Evolutionary conservation across 2,797 vertebrate species (phyloP).

Genomic region (Liparis tanakae): DNA sequence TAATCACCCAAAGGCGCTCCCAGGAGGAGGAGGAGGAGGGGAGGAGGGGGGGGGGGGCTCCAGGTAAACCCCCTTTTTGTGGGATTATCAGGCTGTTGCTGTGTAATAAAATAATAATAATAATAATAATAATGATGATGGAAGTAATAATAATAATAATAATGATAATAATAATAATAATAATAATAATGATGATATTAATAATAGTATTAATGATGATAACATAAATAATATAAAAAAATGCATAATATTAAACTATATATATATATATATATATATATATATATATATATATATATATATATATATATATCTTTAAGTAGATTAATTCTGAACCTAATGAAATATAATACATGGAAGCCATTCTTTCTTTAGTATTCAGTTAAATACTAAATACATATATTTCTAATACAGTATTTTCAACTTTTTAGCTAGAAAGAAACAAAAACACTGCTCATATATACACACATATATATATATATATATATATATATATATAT

Average conservation of each 20-base stretch:
- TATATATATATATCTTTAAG: no score
- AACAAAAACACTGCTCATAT: background rate
- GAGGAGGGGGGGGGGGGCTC: background rate
- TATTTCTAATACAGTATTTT: background rate
- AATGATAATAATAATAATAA: background rate
- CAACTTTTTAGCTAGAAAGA: background rate
- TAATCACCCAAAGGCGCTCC: slow-evolving; percentile 39
- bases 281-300: no score
- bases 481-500: no score
- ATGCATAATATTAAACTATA: background rate
- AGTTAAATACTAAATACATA: no score
- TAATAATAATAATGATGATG: background rate
- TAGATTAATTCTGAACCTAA: no score
- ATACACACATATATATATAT: no score
- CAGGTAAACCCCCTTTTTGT: slow-evolving; percentile 20
- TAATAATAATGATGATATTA: background rate
- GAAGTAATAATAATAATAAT: background rate
- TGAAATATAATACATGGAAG: background rate
- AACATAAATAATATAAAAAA: background rate
- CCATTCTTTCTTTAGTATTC: background rate
- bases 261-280: no score
- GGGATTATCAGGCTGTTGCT: slow-evolving; percentile 12
- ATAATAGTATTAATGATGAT: background rate
- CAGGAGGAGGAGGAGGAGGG: no score
- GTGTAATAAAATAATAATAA: background rate